Conservation (phyloP, 2,113 vertebrate genomes). For the Cyprinodon tularosa region DNA sequence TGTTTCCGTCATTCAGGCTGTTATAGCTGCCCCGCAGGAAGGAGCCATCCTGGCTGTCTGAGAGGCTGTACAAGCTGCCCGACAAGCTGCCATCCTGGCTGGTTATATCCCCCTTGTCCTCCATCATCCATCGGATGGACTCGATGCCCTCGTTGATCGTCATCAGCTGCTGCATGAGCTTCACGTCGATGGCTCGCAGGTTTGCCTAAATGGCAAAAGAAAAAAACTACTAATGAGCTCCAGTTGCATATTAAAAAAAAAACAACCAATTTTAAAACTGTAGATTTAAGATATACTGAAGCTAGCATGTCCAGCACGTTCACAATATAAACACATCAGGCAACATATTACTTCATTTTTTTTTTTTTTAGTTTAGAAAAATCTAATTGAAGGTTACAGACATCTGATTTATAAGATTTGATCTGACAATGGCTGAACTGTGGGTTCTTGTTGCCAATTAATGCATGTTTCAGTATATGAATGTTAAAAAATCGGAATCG, state of each 20-base stretch:
- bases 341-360: no score
- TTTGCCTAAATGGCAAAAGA: slow-evolving; percentile 77
- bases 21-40: slow-evolving; percentile 86
- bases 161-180: slow-evolving; percentile 95
- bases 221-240: not conserved
- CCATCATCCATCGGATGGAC: slow-evolving; percentile 94
- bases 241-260: no score
- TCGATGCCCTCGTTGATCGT: slow-evolving; percentile 96
- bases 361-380: no score
- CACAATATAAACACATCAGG: no score
- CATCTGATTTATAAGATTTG: no score
- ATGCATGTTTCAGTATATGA: no score
- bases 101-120: slow-evolving; percentile 86
- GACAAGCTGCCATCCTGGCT: slow-evolving; percentile 92
- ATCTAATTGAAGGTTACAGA: no score
- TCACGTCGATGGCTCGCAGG: slow-evolving; percentile 91
- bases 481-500: not conserved
- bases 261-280: no score
- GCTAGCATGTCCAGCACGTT: no score
- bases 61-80: slow-evolving; percentile 90
- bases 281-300: no score
- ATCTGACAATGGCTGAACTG: no score
- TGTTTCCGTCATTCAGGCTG: slow-evolving; percentile 86
- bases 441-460: no score
- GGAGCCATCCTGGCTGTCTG: slow-evolving; percentile 87